A percentile compares a stretch with the other conserved stretches of the same genome.
Evolutionary conservation across 2,113 vertebrate genomes (phyloP).

Genomic region (Salvelinus fontinalis): DNA sequence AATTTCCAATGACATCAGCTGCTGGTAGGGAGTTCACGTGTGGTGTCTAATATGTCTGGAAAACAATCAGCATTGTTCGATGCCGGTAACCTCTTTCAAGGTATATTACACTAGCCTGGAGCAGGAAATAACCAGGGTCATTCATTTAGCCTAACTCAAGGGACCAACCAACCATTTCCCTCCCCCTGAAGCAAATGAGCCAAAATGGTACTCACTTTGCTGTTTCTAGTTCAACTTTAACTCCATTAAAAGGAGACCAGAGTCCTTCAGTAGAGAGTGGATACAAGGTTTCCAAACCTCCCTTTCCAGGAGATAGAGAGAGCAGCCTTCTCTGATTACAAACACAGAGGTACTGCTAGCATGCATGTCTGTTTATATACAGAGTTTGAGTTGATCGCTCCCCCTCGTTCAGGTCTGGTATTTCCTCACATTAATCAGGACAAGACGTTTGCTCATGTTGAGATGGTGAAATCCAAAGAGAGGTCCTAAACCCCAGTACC

Average conservation of each 20-base stretch:
- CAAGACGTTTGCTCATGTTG: constrained; percentile 27
- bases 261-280: constrained; percentile 32
- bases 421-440: constrained; percentile 51
- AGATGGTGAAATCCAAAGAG: constrained; percentile 7
- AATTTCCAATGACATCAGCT: constrained; percentile 48
- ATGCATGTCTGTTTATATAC: constrained; percentile 41
- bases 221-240: constrained; percentile 1
- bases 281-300: neutral
- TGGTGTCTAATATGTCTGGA: constrained; percentile 26
- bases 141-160: no score
- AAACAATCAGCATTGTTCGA: constrained; percentile 22
- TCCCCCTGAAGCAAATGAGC: no score
- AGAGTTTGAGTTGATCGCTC: constrained; percentile 33
- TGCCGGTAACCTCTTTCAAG: constrained; percentile 10
- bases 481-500: constrained; percentile 1
- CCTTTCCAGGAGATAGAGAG: constrained; percentile 4
- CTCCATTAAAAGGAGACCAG: constrained; percentile 22
- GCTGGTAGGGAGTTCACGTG: neutral
- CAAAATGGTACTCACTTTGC: neutral
- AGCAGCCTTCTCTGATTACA: constrained; percentile 33
- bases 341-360: constrained; percentile 26
- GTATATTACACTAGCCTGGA: neutral
- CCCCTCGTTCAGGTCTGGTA: constrained; percentile 36
- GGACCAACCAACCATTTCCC: no score
- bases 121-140: no score